Evolutionary conservation across 2,888 invertebrate species (phyloP).

Genomic region (Drosophila kambysellisi): DNA sequence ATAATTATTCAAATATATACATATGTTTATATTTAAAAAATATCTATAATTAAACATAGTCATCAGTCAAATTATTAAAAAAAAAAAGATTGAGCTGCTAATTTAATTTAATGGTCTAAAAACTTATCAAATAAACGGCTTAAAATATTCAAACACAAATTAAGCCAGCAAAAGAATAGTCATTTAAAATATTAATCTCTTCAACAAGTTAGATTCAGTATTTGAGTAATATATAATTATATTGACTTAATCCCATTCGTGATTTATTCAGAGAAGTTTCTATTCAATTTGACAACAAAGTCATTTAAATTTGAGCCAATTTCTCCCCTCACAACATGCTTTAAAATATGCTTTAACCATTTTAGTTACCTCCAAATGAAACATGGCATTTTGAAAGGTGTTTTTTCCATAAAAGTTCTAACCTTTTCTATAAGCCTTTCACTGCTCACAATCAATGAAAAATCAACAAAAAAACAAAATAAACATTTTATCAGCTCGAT

Average conservation of each 20-base stretch:
- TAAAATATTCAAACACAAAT: background rate
- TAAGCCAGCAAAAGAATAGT: background rate
- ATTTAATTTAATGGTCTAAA: background rate
- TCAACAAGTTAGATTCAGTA: background rate
- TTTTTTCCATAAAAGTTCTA: constrained; percentile 35
- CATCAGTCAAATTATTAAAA: background rate
- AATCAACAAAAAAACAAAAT: constrained; percentile 7
- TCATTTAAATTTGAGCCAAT: background rate
- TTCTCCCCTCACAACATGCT: background rate
- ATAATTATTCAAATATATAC: background rate
- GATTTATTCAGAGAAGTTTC: background rate
- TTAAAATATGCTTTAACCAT: background rate
- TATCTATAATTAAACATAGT: too few species aligned
- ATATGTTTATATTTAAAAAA: background rate
- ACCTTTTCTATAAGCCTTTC: constrained; percentile 34
- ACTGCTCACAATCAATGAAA: constrained; percentile 28
- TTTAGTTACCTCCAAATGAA: background rate
- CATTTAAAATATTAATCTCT: background rate
- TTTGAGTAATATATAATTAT: background rate
- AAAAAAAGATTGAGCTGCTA: background rate
- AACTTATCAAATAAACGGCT: background rate
- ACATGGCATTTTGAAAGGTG: constrained; percentile 10
- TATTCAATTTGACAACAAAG: background rate
- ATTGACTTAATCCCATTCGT: background rate
- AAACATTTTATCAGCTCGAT: constrained; percentile 68